Conservation (phyloP, 2,888 invertebrate species). For the Dichetophora obliterata region DNA sequence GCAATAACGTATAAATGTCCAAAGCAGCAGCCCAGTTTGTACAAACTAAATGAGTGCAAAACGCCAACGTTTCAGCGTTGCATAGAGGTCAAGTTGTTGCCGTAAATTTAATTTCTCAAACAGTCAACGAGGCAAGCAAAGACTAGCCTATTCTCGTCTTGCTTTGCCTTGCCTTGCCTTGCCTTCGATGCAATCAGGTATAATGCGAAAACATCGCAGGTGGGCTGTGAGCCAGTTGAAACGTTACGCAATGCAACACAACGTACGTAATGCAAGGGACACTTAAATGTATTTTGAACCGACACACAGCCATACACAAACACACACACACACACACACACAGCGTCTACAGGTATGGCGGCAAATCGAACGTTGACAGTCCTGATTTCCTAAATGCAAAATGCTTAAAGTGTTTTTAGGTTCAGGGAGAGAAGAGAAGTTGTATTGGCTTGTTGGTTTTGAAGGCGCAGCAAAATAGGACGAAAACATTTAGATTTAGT, state of each 20-base stretch:
- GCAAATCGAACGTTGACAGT: neutral
- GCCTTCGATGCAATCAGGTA: neutral
- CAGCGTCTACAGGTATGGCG: neutral
- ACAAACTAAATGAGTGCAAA: neutral
- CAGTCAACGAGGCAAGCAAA: neutral
- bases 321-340: neutral
- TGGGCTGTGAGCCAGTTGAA: neutral
- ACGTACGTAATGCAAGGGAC: neutral
- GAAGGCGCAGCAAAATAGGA: neutral
- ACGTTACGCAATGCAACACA: neutral
- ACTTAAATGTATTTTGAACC: neutral
- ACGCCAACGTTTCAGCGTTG: neutral
- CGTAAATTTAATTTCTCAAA: slow-evolving; percentile 6
- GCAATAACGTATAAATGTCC: neutral
- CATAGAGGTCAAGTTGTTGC: neutral
- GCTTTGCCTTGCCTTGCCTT: no score
- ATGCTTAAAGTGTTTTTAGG: no score
- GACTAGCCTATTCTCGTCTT: no score
- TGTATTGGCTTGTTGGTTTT: neutral
- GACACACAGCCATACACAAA: neutral
- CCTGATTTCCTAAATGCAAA: neutral
- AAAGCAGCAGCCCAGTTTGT: no score
- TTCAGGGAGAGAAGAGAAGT: neutral
- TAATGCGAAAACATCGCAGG: neutral
- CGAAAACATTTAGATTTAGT: neutral